Base-by-base conservation (phyloP, 2,888 invertebrate genomes). In the Apocheima hispidaria region DNA sequence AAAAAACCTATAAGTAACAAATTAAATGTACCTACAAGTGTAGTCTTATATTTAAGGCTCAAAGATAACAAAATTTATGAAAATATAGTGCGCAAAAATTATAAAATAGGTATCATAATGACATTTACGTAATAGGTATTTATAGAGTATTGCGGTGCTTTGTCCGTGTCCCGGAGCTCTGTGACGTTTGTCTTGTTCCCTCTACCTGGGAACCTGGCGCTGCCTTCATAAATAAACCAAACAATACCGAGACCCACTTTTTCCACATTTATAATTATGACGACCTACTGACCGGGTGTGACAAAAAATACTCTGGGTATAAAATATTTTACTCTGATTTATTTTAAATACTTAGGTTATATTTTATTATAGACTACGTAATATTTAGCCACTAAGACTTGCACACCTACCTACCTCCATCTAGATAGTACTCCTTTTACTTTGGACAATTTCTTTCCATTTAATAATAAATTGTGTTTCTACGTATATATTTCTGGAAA, bases 301-400 rank as follows among this genome's bases (percentile, higher is more conserved):
- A 77, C 73, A 88, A 89, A 85, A 83, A 81, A 89, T 85, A 89
- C 82, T 83, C 84, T 79, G 71, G 56, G 77, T 72, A 70, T 86
- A 88, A 89, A 89, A 90, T 88, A 90, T 88, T 87, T 63, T 87
- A 88, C 88, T 89, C 88, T 88, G 83, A 83, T 89, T 89, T 88
- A 88, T 86, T 84, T 80, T 87, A 88, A 86, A 88, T 88, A 88
- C 87, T 88, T 88, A 88, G 83, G 83, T 80, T 81, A 83, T 86
- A 87, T 87, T 88, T 88, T 85, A 87, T 86, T 84, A 86, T 84
- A 87, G 77, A 83, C 88, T 87, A 87, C 83, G 84, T 84, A 84
- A 82, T 83, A 83, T 82, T 81, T 84, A 83, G 77, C 79, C 81
- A 80, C 81, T 78, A 78, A 81, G 79, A 59, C 57, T 82, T 73